Percentiles rank a stretch among this genome's conserved stretches.
Evolutionary conservation across 2,113 vertebrate species (phyloP).

Genomic region (Solenodon paradoxus): DNA sequence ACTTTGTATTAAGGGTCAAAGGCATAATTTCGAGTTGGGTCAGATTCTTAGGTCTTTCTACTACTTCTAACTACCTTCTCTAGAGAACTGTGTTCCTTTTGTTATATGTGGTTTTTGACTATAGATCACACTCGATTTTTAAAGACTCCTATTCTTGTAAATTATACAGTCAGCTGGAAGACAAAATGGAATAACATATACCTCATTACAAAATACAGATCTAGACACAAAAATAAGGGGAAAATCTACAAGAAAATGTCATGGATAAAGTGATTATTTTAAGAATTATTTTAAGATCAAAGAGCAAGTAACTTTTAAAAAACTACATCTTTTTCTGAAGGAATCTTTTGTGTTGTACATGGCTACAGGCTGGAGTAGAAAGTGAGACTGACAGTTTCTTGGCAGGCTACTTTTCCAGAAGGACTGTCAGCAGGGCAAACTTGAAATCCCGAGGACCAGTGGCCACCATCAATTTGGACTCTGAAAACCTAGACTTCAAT

Average conservation of each 20-base stretch:
- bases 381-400: too few species aligned
- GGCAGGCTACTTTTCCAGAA: too few species aligned
- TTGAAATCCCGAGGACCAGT: too few species aligned
- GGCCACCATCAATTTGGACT: too few species aligned
- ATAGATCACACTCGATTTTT: not conserved
- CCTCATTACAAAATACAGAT: not conserved
- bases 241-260: not conserved
- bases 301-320: not conserved
- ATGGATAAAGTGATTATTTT: not conserved
- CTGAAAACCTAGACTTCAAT: too few species aligned
- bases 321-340: not conserved
- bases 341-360: too few species aligned
- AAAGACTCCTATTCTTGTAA: not conserved
- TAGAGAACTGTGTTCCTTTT: not conserved
- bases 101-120: not conserved
- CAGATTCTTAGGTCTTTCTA: not conserved
- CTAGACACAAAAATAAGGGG: constrained; percentile 1
- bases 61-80: not conserved
- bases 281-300: constrained; percentile 29
- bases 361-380: too few species aligned
- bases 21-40: not conserved
- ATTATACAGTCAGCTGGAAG: constrained; percentile 2
- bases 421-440: too few species aligned
- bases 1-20: not conserved
- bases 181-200: not conserved